These are phyloP conservation scores for Nothoprocta perdicaria DNA, from an alignment of 2,113 vertebrate species.

Conservation along the genomic window DNA sequence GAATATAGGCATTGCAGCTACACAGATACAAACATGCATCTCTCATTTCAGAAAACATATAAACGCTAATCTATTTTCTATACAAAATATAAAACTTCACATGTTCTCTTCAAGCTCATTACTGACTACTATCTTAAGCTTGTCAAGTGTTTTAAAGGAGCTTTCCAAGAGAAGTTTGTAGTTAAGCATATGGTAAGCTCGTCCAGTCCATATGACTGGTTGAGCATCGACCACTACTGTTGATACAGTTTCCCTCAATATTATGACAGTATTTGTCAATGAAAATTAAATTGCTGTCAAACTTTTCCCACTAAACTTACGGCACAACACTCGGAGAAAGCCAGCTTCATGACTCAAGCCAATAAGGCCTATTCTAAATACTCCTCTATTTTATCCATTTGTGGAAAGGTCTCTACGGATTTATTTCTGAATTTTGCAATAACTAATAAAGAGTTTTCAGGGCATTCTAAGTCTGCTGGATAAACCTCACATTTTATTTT, in stretches of 20 bases:
- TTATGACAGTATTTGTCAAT: conserved; percentile 87
- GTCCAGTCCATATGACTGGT: conserved; percentile 88
- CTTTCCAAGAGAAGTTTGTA: conserved; percentile 82
- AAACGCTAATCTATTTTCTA: conserved; percentile 31
- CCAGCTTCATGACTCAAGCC: conserved; percentile 78
- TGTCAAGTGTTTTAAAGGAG: conserved; percentile 81
- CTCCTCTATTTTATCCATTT: conserved; percentile 53
- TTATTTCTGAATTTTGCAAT: conserved; percentile 41
- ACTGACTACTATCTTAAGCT: conserved; percentile 81
- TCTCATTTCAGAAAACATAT: conserved; percentile 24
- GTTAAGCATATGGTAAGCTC: conserved; percentile 83
- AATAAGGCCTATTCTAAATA: conserved; percentile 72
- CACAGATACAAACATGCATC: neutral
- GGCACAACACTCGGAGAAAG: conserved; percentile 74
- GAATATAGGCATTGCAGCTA: neutral
- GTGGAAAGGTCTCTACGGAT: conserved; percentile 24
- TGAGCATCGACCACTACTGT: conserved; percentile 87
- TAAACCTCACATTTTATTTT: neutral
- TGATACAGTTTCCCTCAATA: conserved; percentile 85
- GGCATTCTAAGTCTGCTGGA: neutral
- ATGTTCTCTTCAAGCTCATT: conserved; percentile 71
- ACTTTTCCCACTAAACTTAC: conserved; percentile 83
- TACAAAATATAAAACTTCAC: conserved; percentile 50
- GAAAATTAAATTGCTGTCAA: conserved; percentile 87
- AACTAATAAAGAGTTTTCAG: conserved; percentile 5